Base-by-base conservation (phyloP, 2,888 invertebrate genomes). In the Automeris io region DNA sequence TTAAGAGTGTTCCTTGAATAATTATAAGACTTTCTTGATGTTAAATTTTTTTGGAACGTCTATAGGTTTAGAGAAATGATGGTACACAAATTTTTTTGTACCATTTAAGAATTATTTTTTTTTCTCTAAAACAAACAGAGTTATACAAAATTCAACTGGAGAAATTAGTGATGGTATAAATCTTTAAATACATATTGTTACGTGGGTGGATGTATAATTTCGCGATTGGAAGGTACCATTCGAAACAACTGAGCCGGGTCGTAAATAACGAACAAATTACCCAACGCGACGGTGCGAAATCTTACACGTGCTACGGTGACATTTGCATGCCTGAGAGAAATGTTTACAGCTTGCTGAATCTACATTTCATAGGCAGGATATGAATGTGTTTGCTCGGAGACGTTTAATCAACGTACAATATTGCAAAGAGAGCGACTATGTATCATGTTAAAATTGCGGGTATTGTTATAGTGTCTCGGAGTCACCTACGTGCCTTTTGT, bases 231-330 rank as follows among this genome's bases (percentile, higher is more conserved):
- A 61, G 66, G 65, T 69, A 69, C 65, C 68, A 62, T 67, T 74
- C 75, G 77, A 66, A 76, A 72, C 76, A 77, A 81, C 72, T 76
- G 68, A 73, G 72, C 71, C 51, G 54, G 54, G 56, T 67, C 66
- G 78, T 83, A 85, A 85, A 81, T 79, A 78, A 80, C 71, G 43
- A 59, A 78, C 80, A 78, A 83, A 85, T 85, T 82, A 82, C 79
- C 75, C 64, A 54, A 61, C 61, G 53, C 64, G 54, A 61, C 61
- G 53, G 61, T 61, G 64, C 62, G 63, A 69, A 62, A 61, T 32
- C 33, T 45, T 58, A 70, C 73, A 74, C 69, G 69, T 66, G 70
- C 63, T 51, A 46, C 47, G 52, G 62, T 69, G 73, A 76, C 72
- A 80, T 81, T 83, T 80, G 78, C 78, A 76, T 77, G 71, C 62